Conservation (phyloP, 2,797 vertebrate genomes). For the Pachyuromys duprasi region DNA sequence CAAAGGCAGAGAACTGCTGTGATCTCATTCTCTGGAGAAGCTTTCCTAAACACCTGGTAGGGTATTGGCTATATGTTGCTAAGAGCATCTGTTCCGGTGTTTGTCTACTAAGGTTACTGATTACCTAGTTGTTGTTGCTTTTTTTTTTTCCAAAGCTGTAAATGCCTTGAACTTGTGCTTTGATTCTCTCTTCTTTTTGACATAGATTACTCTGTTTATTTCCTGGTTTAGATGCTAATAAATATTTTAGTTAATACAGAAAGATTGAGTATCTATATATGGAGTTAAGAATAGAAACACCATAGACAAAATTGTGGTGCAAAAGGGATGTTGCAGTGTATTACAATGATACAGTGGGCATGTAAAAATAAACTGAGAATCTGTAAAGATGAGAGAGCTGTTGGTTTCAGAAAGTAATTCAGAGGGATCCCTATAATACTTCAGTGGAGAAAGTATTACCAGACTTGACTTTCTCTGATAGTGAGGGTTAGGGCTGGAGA, state of each 20-base stretch:
- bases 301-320: background rate
- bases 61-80: background rate
- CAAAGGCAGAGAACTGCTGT: background rate
- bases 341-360: background rate
- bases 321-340: background rate
- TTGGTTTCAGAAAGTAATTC: background rate
- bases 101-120: background rate
- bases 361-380: background rate
- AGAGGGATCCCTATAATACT: background rate
- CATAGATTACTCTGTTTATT: background rate
- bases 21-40: background rate
- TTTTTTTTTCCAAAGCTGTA: background rate
- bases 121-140: background rate
- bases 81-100: background rate
- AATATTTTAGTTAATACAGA: constrained; percentile 24
- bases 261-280: background rate
- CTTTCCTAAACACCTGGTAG: background rate
- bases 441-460: too few species aligned
- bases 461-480: background rate
- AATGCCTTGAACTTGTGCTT: background rate
- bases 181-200: constrained; percentile 6
- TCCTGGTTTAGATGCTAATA: background rate
- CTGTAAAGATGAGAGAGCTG: background rate
- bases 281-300: constrained; percentile 6
- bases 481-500: background rate